Base-by-base conservation (phyloP, 2,888 invertebrate species). In the Matsumyia berberina region DNA sequence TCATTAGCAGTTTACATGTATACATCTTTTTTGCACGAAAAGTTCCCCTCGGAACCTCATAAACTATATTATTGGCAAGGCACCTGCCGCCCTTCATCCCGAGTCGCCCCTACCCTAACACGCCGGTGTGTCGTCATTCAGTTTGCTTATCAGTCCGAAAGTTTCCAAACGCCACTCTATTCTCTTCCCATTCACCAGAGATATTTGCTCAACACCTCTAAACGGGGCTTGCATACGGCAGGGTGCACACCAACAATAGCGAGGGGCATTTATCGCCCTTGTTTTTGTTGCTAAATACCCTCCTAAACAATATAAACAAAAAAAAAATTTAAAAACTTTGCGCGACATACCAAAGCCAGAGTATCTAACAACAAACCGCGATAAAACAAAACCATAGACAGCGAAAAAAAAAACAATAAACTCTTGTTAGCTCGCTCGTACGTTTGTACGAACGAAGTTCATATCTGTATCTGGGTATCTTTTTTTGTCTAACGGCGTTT, bases 381-480 rank as follows among this genome's bases (percentile, higher is more conserved):
- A 78, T 70, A 70, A 70, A 70, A 62, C 46, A 49, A 35, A 66
- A 66, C 29, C 64, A 44, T 11, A 73, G 42, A 33, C 15, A 44
- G 31, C n/a, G 1, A 33, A 11, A 12, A 29, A 35, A 73, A 33
- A 55, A 53, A 42, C 33, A 35, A n/a, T n/a, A n/a, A n/a, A n/a
- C n/a, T n/a, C n/a, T n/a, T n/a, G n/a, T n/a, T n/a, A n/a, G n/a
- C n/a, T n/a, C n/a, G n/a, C 1, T 58, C 11, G 51, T 51, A 24
- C 15, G 42, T 31, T 44, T 29, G 15, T 67, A 46, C n/a, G n/a
- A 19, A 12, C 35, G 33, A 31, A 17, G 9, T 35, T 42, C 11
- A 19, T 80, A 78, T 62, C 70, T 70, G 46, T 69, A 80, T 74
- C 74, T 67, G 39, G n/a, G 72, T 74, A 69, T 74, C 62, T 42